Conservation (phyloP, 2,888 invertebrate genomes). For the Lasioglossum malachurum region DNA sequence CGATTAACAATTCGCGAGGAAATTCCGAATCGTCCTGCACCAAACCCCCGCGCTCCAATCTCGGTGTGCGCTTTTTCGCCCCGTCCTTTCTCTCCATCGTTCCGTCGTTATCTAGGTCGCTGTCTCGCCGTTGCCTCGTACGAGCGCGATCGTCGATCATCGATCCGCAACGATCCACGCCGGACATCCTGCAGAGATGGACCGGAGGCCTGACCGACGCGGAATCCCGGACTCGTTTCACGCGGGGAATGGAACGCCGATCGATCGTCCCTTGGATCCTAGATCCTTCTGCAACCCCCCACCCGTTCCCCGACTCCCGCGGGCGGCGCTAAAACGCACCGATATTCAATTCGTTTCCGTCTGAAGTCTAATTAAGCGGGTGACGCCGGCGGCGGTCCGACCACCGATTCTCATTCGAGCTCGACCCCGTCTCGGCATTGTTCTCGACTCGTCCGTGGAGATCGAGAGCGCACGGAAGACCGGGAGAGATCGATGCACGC, state of each 20-base stretch:
- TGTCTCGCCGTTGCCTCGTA: background rate
- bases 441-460: background rate
- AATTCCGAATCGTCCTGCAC: background rate
- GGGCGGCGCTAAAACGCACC: conserved; percentile 65
- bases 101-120: background rate
- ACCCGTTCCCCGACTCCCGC: background rate
- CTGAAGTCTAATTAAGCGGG: conserved; percentile 30
- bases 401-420: background rate
- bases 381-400: conserved; percentile 8
- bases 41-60: background rate
- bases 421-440: background rate
- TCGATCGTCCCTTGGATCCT: background rate
- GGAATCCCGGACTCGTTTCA: background rate
- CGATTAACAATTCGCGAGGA: conserved; percentile 5
- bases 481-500: background rate
- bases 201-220: background rate
- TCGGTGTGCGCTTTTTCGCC: background rate
- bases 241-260: background rate
- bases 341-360: conserved; percentile 36
- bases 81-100: background rate
- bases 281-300: background rate
- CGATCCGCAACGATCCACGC: background rate
- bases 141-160: background rate
- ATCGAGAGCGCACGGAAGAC: background rate
- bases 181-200: background rate